Base-by-base conservation (phyloP, 2,888 invertebrate genomes). In the Pristionchus fissidentatus region DNA sequence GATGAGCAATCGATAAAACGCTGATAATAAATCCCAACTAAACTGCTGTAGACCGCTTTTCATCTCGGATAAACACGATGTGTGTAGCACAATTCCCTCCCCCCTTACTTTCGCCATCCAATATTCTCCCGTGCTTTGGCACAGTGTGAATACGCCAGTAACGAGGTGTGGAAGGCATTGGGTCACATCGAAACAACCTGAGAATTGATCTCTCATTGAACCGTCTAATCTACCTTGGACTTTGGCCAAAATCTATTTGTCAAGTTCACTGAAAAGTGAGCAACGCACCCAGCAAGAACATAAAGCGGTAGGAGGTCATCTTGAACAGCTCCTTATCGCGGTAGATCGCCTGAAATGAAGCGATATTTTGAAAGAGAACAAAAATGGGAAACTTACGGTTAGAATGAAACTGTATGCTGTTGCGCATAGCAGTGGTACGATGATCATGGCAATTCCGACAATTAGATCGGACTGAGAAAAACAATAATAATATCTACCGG, bases 111-210 rank as follows among this genome's bases (percentile, higher is more conserved):
- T 90, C 1, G 88, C 88, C 5, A 89, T 73, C 7, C 70, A n/a
- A 5, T 86, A 86, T 84, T 85, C 41, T 43, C 86, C 87, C 49
- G 86, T 86, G 0, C 87, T 55, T 83, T 88, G 88, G 35, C 52
- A 86, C 4, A 90, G 85, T 38, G 89, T 90, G 83, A 89, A 89
- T 13, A 90, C 79, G 0, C 90, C 90, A 1, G 90, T 90, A 26
- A 89, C 83, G 78, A 87, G 86, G 80, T 90, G 90, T 4, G 89
- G 88, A 26, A 90, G 66, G 52, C 88, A 87, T 80, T 90, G 90
- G 35, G 85, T 85, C 62, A 88, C 86, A 73, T 90, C 90, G 85
- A 87, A 88, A 26, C 75, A 77, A 41, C 75, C 70, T 70, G 0
- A n/a, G 15, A 41, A 22, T n/a, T n/a, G n/a, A n/a, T n/a, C n/a